Conservation (phyloP, 2,797 vertebrate species). For the Cacajao melanocephalus region DNA sequence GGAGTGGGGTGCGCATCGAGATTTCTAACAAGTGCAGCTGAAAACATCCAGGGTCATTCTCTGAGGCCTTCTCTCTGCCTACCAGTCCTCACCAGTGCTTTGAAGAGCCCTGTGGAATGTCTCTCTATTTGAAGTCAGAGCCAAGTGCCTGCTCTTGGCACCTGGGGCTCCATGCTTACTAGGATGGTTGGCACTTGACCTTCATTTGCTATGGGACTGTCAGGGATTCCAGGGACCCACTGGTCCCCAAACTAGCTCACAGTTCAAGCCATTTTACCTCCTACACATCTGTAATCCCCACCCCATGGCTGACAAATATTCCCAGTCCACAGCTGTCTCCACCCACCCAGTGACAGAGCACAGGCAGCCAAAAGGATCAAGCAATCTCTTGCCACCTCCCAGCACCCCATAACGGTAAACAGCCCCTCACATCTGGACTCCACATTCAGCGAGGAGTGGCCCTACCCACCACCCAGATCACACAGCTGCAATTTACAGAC, state of each 20-base stretch:
- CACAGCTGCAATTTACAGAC: background rate
- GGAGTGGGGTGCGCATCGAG: rapidly evolving
- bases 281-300: background rate
- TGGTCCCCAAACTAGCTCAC: background rate
- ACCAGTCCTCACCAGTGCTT: background rate
- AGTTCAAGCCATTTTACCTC: background rate
- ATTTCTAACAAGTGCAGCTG: background rate
- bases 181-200: background rate
- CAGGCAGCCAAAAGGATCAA: background rate
- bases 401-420: background rate
- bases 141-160: background rate
- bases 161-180: background rate
- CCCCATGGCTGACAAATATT: background rate
- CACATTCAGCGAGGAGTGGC: background rate
- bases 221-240: background rate
- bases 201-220: background rate
- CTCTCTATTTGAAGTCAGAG: background rate
- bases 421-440: background rate
- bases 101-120: background rate
- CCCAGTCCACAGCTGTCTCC: background rate
- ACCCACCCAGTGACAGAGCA: background rate
- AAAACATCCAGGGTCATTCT: background rate
- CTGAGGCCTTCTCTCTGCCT: background rate
- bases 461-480: background rate
- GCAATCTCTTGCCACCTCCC: background rate